Evolutionary conservation across 2,888 invertebrate genomes (phyloP).

Genomic region (Chalcosyrphus nemorum): DNA sequence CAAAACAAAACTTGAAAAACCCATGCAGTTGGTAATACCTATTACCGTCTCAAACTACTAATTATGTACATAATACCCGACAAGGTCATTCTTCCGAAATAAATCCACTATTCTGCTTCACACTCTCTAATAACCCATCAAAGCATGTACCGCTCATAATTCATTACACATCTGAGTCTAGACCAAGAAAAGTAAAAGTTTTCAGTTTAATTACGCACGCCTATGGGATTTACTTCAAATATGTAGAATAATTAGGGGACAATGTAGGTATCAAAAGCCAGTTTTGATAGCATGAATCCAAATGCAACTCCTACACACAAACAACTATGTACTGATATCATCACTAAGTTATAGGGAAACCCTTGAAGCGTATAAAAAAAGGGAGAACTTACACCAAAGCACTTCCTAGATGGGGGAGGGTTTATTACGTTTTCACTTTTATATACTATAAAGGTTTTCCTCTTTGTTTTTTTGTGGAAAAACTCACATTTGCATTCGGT

Average conservation of each 20-base stretch:
- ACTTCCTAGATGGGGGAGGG: background rate
- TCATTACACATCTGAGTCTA: background rate
- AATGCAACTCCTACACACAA: background rate
- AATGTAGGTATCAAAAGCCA: background rate
- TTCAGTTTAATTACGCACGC: background rate
- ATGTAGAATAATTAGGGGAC: too few relatives aligned
- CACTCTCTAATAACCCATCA: background rate
- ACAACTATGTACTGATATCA: background rate
- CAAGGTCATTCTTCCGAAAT: background rate
- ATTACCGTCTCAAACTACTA: background rate
- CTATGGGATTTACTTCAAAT: too few relatives aligned
- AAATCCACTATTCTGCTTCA: background rate
- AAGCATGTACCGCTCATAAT: background rate
- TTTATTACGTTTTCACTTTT: slow-evolving; percentile 17
- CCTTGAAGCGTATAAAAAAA: background rate
- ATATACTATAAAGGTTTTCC: background rate
- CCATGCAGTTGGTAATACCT: background rate
- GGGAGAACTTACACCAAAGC: too few relatives aligned
- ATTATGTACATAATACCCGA: background rate
- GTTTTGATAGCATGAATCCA: background rate
- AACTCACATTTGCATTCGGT: slow-evolving; percentile 93
- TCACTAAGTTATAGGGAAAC: background rate
- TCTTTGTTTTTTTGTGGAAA: background rate
- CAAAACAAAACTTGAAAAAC: background rate
- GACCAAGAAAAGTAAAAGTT: background rate